These are phyloP conservation scores for Epistrophe eligans DNA, from an alignment of 2,888 invertebrate genomes.

Conservation along the genomic window DNA sequence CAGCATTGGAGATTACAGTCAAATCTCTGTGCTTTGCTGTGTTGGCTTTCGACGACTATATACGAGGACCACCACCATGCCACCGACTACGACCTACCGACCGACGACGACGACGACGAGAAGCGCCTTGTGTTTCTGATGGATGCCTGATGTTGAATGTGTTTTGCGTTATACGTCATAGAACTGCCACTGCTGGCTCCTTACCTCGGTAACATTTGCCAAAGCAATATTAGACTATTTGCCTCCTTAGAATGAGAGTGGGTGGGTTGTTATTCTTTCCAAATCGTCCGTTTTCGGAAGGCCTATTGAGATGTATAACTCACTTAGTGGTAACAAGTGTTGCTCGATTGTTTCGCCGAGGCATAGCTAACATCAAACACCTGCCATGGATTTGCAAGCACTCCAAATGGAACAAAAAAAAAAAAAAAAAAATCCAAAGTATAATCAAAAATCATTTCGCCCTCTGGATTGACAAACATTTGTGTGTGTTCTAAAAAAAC, in stretches of 20 bases:
- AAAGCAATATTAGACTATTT: constrained; percentile 70
- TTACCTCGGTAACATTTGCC: constrained; percentile 66
- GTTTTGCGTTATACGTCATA: constrained; percentile 57
- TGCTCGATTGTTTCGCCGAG: constrained; percentile 65
- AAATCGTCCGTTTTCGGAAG: constrained; percentile 38
- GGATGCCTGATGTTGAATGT: constrained; percentile 74
- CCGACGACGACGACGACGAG: constrained; percentile 15
- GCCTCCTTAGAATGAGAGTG: constrained; percentile 37
- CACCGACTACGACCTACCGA: background rate
- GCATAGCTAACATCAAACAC: constrained; percentile 66
- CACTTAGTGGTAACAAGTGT: constrained; percentile 66
- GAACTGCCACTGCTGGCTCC: constrained; percentile 10
- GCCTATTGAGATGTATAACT: constrained; percentile 72
- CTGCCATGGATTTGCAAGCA: constrained; percentile 39
- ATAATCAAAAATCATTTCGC: constrained; percentile 60
- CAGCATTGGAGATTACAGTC: constrained; percentile 72
- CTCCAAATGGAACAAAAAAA: background rate
- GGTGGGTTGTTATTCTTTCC: constrained; percentile 58
- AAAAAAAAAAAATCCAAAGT: constrained; percentile 13
- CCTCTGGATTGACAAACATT: constrained; percentile 71
- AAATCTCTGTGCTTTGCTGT: constrained; percentile 59
- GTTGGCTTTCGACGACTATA: constrained; percentile 31
- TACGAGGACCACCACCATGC: background rate
- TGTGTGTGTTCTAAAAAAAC: constrained; percentile 41
- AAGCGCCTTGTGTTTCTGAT: constrained; percentile 72